Conservation (phyloP, 2,797 vertebrate genomes). For the Knipowitschia caucasica region DNA sequence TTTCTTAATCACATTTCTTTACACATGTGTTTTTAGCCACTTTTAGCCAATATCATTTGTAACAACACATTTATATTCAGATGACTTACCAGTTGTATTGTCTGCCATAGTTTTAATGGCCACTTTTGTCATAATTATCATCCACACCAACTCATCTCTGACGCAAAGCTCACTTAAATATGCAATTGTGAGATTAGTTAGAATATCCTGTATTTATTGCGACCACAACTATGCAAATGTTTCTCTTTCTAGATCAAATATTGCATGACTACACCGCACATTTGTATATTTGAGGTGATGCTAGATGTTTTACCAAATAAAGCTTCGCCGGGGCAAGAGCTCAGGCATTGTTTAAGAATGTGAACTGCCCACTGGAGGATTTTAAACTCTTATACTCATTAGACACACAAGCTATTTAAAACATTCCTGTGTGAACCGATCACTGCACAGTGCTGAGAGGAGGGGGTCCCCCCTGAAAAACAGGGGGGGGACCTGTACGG, state of each 20-base stretch:
- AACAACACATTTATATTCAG: not conserved
- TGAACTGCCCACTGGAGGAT: conserved; percentile 6
- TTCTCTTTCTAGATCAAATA: not conserved
- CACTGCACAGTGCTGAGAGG: conserved; percentile 8
- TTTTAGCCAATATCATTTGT: not conserved
- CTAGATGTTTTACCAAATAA: not conserved
- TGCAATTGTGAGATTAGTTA: no score
- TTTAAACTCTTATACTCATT: conserved; percentile 9
- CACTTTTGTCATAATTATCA: no score
- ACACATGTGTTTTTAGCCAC: not conserved
- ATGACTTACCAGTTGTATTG: not conserved
- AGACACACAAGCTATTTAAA: conserved; percentile 12
- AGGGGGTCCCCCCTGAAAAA: conserved; percentile 2
- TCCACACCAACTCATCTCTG: no score
- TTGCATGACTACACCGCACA: not conserved
- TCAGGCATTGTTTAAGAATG: not conserved
- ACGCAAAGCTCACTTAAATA: no score
- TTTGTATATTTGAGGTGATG: not conserved
- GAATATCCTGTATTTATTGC: no score
- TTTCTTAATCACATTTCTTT: not conserved
- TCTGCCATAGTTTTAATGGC: not conserved
- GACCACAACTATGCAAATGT: no score
- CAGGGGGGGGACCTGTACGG: conserved; percentile 12
- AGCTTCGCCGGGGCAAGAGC: not conserved
- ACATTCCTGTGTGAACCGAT: conserved; percentile 17